Percentiles rank a stretch among this genome's conserved stretches.
phyloP scores from a whole-genome alignment of 2,797 vertebrate species.

The Petrocephalus sullivani region DNA sequence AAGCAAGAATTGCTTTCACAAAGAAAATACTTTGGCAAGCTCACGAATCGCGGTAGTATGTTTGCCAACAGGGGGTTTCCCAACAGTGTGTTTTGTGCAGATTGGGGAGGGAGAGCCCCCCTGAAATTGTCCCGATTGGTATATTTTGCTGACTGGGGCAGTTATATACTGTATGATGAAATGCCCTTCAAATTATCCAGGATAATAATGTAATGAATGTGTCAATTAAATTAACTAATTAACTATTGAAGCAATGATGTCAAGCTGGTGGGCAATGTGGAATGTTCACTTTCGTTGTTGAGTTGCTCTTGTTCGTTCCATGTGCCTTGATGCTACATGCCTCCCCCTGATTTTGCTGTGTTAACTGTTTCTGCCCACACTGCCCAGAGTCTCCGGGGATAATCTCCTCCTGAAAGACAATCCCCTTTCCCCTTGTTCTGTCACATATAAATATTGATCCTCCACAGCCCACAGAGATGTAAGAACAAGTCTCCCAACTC shows the following conservation, averaged over 20 bases:
- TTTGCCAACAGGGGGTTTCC: background rate
- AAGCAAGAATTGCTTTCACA: background rate
- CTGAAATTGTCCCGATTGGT: too few relatives aligned
- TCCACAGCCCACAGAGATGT: background rate
- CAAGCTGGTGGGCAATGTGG: background rate
- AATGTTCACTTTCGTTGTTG: background rate
- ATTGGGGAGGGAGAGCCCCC: background rate
- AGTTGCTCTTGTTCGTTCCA: background rate
- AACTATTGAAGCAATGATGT: background rate
- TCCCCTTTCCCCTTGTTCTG: background rate
- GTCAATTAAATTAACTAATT: background rate
- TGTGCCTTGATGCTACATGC: background rate
- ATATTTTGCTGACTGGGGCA: too few relatives aligned
- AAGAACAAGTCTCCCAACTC: background rate
- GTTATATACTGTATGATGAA: background rate
- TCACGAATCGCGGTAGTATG: background rate
- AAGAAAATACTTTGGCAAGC: background rate
- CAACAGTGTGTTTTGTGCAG: background rate
- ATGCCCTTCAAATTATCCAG: background rate
- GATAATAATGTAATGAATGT: background rate
- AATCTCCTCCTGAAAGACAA: background rate
- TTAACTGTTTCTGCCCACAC: conserved; percentile 4
- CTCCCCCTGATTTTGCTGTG: background rate
- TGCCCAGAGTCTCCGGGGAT: background rate
- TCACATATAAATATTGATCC: background rate